Base-by-base conservation (phyloP, 2,113 vertebrate genomes). In the Apeltes quadracus region DNA sequence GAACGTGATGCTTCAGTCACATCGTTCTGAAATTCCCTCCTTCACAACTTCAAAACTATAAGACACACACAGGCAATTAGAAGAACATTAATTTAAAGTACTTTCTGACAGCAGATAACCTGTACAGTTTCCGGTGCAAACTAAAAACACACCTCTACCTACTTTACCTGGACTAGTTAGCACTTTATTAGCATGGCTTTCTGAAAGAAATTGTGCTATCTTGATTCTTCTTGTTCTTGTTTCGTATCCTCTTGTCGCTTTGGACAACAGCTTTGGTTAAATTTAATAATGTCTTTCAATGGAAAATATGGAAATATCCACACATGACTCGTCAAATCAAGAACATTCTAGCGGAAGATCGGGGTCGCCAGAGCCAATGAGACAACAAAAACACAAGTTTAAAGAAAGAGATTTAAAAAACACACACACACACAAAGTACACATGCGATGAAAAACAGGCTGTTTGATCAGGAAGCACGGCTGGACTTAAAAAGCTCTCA, bases 171-270 rank as follows among this genome's bases (percentile, higher is more conserved):
- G 32, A 34, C 32, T 34, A 34, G 32, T 34, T 34, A 34, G 32
- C 32, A 34, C 32, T 34, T 34, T 34, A 7, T 34, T 34, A 34
- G 32, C 32, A 34, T 34, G 32, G 5, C 32, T 6, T 34, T 7
- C 32, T 34, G 5, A 6, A 34, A 6, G 32, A 34, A 34, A 34
- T 34, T 34, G 32, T 34, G 32, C 32, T 32, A 3, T 3, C 29
- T 79, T 72, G 86, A 85, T 87, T 88, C 83, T 70, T 82, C 43
- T 79, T 81, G 32, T 34, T 34, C 32, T 6, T 4, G 32, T 34
- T 34, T 34, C 1, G 6, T 34, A 34, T 34, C 32, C 32, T 34
- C 32, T 34, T 34, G 32, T 34, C 32, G 5, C 32, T 34, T 34
- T 34, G 32, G 32, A 34, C 32, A 34, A 34, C 5, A 34, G 4